Conservation (phyloP, 2,797 vertebrate genomes). For the Ctenopoma kingsleyae region DNA sequence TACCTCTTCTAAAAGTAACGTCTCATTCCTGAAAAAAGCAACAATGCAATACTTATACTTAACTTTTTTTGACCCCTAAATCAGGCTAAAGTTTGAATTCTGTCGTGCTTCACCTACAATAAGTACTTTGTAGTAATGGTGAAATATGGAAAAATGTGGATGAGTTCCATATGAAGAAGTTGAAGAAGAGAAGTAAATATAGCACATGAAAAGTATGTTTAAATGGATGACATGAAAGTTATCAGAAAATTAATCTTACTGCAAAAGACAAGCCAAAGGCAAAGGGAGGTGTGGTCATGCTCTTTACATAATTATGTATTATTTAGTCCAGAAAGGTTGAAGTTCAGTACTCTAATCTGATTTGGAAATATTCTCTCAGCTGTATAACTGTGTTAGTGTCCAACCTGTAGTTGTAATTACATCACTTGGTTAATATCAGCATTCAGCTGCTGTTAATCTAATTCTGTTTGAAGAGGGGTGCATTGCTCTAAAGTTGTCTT, state of each 20-base stretch:
- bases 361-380: conserved; percentile 81
- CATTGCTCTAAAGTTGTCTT: conserved; percentile 73
- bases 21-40: not conserved
- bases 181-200: conserved; percentile 19
- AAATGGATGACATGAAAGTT: conserved; percentile 31
- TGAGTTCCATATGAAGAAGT: not conserved
- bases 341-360: conserved; percentile 78
- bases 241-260: conserved; percentile 34
- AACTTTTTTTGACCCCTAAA: conserved; percentile 39
- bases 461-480: conserved; percentile 75
- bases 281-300: conserved; percentile 46
- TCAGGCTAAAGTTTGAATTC: conserved; percentile 8
- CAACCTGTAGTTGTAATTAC: conserved; percentile 84
- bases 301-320: conserved; percentile 57
- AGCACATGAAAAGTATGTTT: conserved; percentile 12
- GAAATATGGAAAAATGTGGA: not conserved
- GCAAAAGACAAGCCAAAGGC: conserved; percentile 72
- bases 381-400: conserved; percentile 85
- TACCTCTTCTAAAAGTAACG: conserved; percentile 24
- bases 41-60: not conserved
- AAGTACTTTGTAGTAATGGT: not conserved
- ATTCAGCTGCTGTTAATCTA: conserved; percentile 78
- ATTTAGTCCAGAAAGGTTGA: conserved; percentile 72
- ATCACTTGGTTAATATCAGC: conserved; percentile 86
- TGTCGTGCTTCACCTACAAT: not conserved